phyloP scores from a whole-genome alignment of 2,797 vertebrate genomes.

The Triplophysa yarkandensis region DNA sequence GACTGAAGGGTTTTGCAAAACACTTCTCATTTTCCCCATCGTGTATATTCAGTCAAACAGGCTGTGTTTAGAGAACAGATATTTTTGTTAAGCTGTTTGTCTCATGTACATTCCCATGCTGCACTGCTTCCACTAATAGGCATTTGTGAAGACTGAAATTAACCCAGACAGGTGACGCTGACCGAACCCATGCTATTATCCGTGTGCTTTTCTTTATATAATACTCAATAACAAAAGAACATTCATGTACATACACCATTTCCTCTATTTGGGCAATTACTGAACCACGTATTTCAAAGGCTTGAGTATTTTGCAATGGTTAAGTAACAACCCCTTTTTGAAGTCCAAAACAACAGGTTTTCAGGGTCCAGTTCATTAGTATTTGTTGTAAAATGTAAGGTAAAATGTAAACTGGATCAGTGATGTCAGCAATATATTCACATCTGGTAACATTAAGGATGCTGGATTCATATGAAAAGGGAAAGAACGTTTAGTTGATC shows the following conservation, averaged over 20 bases:
- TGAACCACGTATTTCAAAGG: constrained; percentile 3
- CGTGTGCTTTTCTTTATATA: neutral
- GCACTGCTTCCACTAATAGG: constrained; percentile 27
- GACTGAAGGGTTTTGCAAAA: neutral
- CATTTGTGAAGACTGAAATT: constrained; percentile 18
- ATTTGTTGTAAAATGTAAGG: neutral
- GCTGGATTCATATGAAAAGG: neutral
- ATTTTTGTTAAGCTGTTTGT: constrained; percentile 7
- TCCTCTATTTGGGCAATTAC: constrained; percentile 31
- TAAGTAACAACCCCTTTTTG: constrained; percentile 17
- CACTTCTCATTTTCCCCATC: neutral
- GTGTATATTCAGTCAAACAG: neutral
- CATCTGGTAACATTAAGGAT: neutral
- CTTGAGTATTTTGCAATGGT: constrained; percentile 4
- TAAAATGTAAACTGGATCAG: neutral
- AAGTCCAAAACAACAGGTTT: neutral
- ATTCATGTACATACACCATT: neutral
- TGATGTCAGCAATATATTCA: neutral
- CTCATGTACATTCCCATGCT: neutral
- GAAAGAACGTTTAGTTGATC: neutral
- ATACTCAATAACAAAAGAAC: constrained; percentile 15
- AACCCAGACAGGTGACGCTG: constrained; percentile 4
- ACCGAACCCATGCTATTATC: constrained; percentile 9
- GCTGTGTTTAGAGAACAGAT: neutral
- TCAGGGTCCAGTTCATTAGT: neutral